These are phyloP conservation scores for Vandiemenella viatica DNA, from an alignment of 2,888 invertebrate species.

Conservation along the genomic window DNA sequence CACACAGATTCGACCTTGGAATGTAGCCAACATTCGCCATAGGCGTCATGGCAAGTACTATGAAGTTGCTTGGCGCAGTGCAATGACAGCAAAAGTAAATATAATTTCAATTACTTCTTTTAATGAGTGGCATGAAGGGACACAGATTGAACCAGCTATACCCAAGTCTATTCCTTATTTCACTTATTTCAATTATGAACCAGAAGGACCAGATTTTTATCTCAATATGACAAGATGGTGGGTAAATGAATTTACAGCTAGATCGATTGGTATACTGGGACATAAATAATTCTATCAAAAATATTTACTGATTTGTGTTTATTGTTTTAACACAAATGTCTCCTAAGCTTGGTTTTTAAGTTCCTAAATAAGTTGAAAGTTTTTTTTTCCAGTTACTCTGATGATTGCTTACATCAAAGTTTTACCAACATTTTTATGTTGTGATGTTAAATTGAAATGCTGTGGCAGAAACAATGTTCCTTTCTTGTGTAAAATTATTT, in stretches of 20 bases:
- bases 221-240: constrained; percentile 45
- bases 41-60: constrained; percentile 45
- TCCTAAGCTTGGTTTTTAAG: too few relatives aligned
- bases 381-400: too few relatives aligned
- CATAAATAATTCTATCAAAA: too few relatives aligned
- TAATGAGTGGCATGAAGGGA: constrained; percentile 63
- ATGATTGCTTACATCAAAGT: too few relatives aligned
- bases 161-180: constrained; percentile 28
- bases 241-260: constrained; percentile 34
- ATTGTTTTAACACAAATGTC: too few relatives aligned
- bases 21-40: constrained; percentile 34
- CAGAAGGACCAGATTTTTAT: constrained; percentile 43
- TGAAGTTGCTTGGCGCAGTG: constrained; percentile 43
- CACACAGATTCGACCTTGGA: constrained; percentile 45
- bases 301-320: too few relatives aligned
- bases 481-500: too few relatives aligned
- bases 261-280: too few relatives aligned
- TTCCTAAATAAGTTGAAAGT: too few relatives aligned
- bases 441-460: too few relatives aligned
- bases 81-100: constrained; percentile 37
- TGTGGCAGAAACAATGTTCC: too few relatives aligned
- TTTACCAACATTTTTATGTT: too few relatives aligned
- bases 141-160: constrained; percentile 53
- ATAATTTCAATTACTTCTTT: constrained; percentile 52
- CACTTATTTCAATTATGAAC: constrained; percentile 42